Base-by-base conservation (phyloP, 2,113 vertebrate genomes). In the Brienomyrus brachyistius region DNA sequence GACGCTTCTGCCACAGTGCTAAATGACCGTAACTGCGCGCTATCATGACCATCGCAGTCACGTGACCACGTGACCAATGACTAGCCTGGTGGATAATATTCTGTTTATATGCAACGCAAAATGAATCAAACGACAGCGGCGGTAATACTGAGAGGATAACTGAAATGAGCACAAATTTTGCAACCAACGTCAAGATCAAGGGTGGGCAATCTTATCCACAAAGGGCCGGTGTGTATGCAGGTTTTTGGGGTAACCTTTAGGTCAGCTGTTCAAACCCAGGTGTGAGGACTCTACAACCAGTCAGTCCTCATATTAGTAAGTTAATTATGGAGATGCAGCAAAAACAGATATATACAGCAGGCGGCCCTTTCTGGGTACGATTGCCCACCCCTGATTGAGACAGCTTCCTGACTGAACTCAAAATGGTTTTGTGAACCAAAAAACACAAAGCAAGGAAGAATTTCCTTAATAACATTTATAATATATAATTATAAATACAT, bases 401-500 rank as follows among this genome's bases (percentile, higher is more conserved):
- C 31, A 74, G 31, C 70, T 77, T 35, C 70, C 70, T 35, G 62
- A 66, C 62, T 77, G 31, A 77, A 15, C 13, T 86, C 51, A 52
- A 23, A n/a, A 31, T 54, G 27, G 50, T 54, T 54, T 86, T 1
- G n/a, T 35, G 48, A 52, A 86, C 50, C 48, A 86, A 86, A 83
- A 54, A 86, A 54, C 15, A 50, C 27, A 86, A 52, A 31, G 50
- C 48, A 54, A 86, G 23, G 59, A 52, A 27, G n/a, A 50, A 86
- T 86, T 86, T 86, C 48, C 85, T 35, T n/a, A n/a, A n/a, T n/a
- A n/a, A 19, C 48, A 52, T 50, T 48, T 35, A 54, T 27, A 87
- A 62, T 48, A 88, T 70, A 74, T 43, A 70, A 70, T 70, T 70
- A 70, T 70, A 88, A 70, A 88, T 70, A 47, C 87, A 70, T n/a